Conservation (phyloP, 2,888 invertebrate genomes). For the Leptinotarsa peninsularis region DNA sequence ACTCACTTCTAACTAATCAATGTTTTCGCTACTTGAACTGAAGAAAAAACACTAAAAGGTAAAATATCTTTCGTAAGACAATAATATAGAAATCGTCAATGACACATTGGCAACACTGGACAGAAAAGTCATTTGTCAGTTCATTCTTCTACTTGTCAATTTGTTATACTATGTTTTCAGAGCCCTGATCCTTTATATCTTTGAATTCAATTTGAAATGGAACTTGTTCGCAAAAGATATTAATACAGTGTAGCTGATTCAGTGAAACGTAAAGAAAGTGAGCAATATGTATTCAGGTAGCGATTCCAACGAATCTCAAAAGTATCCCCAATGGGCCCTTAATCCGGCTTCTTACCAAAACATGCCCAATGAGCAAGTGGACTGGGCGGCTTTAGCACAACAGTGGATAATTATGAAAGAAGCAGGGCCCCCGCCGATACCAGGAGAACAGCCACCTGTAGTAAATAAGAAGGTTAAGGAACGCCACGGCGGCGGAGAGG, state of each 20-base stretch:
- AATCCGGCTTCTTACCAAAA: slow-evolving; percentile 86
- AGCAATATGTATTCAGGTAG: slow-evolving; percentile 71
- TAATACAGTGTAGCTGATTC: neutral
- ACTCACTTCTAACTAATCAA: too few relatives aligned
- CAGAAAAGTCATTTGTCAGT: too few relatives aligned
- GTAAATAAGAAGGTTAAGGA: slow-evolving; percentile 35
- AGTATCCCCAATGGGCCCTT: slow-evolving; percentile 83
- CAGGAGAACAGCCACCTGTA: slow-evolving; percentile 46
- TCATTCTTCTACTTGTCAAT: too few relatives aligned
- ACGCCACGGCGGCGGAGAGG: slow-evolving; percentile 77
- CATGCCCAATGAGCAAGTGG: slow-evolving; percentile 84
- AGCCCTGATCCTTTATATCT: too few relatives aligned
- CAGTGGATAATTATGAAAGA: slow-evolving; percentile 99
- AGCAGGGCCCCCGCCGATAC: slow-evolving; percentile 67
- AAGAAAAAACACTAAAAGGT: too few relatives aligned
- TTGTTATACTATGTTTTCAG: too few relatives aligned
- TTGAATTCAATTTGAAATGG: too few relatives aligned
- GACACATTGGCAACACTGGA: too few relatives aligned
- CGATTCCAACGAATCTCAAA: slow-evolving; percentile 70
- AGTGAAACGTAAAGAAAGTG: neutral
- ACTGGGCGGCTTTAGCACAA: slow-evolving; percentile 96
- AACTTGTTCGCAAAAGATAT: too few relatives aligned
- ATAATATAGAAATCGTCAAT: too few relatives aligned
- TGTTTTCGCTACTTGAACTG: too few relatives aligned
- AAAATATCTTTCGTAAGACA: too few relatives aligned